These are phyloP conservation scores for Drosophila pectinifera DNA, from an alignment of 1,140 invertebrate genomes.

Conservation along the genomic window DNA sequence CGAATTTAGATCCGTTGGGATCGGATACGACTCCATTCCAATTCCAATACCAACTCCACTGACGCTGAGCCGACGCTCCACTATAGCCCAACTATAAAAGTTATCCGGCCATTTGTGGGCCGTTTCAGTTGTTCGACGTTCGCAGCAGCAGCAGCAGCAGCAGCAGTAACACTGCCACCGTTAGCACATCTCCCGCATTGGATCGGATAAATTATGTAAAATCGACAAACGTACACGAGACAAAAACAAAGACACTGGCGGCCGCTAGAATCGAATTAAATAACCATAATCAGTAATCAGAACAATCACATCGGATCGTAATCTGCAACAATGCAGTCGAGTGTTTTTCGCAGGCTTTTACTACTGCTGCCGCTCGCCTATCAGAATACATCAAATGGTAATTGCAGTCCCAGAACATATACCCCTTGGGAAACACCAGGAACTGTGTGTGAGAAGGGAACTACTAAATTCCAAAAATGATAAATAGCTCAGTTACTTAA, in stretches of 20 bases:
- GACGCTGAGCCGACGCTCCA: constrained; percentile 13
- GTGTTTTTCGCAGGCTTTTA: constrained; percentile 61
- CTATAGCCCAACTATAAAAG: constrained; percentile 59
- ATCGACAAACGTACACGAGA: constrained; percentile 10
- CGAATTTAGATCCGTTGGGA: constrained; percentile 42
- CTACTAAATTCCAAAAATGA: constrained; percentile 3
- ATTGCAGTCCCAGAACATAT: constrained; percentile 31
- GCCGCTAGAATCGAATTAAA: constrained; percentile 24
- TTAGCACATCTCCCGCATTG: constrained; percentile 31
- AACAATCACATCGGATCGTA: constrained; percentile 36
- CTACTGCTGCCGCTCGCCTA: constrained; percentile 66
- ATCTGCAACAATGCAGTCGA: constrained; percentile 47
- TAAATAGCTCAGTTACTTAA: constrained; percentile 17
- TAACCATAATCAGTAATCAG: constrained; percentile 18
- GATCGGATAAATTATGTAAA: constrained; percentile 45
- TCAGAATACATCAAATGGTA: constrained; percentile 56
- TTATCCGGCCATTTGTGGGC: constrained; percentile 27
- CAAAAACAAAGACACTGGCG: constrained; percentile 18
- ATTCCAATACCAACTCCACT: constrained; percentile 31
- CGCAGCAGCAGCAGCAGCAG: constrained; percentile 27
- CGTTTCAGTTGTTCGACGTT: constrained; percentile 57
- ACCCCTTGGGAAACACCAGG: not conserved
- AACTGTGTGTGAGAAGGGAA: constrained; percentile 1
- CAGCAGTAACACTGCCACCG: constrained; percentile 34
- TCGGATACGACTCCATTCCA: constrained; percentile 30